Conservation (phyloP, 1,140 invertebrate genomes). For the Drosophila pectinifera region DNA sequence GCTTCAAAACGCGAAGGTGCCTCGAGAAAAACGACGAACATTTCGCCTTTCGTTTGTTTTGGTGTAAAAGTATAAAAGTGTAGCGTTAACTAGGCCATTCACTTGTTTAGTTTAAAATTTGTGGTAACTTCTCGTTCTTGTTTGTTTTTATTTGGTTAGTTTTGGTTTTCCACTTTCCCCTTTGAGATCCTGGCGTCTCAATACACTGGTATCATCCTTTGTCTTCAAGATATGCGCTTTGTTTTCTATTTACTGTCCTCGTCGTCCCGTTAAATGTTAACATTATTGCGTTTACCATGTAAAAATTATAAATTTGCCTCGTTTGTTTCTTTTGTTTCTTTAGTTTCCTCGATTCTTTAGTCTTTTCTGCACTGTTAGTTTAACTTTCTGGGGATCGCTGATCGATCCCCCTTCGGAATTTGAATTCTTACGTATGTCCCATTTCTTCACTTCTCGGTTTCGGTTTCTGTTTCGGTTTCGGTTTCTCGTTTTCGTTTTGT, state of each 20-base stretch:
- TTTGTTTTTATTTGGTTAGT: constrained; percentile 4
- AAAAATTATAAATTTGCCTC: constrained; percentile 80
- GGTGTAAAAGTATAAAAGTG: constrained; percentile 84
- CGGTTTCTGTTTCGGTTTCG: neutral
- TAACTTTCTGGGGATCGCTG: constrained; percentile 46
- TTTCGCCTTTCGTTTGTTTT: constrained; percentile 49
- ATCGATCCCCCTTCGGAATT: constrained; percentile 32
- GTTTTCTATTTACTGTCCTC: constrained; percentile 58
- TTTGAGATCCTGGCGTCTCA: constrained; percentile 25
- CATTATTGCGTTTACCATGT: constrained; percentile 77
- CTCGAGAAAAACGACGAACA: constrained; percentile 57
- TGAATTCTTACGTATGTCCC: constrained; percentile 62
- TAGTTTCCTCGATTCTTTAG: constrained; percentile 52
- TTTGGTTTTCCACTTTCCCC: constrained; percentile 27
- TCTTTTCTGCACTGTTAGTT: constrained; percentile 69
- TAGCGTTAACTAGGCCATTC: constrained; percentile 66
- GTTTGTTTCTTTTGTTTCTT: constrained; percentile 20
- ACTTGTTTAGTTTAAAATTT: constrained; percentile 70
- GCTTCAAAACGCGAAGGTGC: constrained; percentile 74
- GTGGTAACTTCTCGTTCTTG: constrained; percentile 63
- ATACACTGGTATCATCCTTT: constrained; percentile 29
- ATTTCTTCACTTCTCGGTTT: constrained; percentile 17
- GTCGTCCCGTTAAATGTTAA: constrained; percentile 71
- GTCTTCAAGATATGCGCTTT: constrained; percentile 79
- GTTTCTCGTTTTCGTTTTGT: constrained; percentile 56